Evolutionary conservation across 2,888 invertebrate species (phyloP), one percentile per base, ranked within the genome.

Genomic region (Perizoma flavofasciatum): DNA sequence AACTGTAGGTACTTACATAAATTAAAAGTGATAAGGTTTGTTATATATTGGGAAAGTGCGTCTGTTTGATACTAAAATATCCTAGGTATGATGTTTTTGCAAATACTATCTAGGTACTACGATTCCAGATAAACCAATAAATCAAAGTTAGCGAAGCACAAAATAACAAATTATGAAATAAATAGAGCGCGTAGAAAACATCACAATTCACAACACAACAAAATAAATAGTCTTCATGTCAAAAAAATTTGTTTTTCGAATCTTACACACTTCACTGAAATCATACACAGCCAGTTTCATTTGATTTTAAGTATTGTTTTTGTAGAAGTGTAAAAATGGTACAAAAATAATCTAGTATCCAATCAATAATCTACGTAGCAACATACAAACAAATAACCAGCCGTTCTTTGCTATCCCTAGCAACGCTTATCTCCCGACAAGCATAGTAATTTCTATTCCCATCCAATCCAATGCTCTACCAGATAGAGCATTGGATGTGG

Each of bases 371-470:
- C 37, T 37, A 7, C 7, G 37, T 37, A 37, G 77, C 79, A 75
- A 87, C 87, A 65, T 51, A 47, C 79, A 87, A 87, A 86, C 85
- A 87, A 88, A 85, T 79, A 79, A 78, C 80, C 79, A 66, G 77
- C 76, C 57, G 50, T 60, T 67, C 65, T 61, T n/a, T 55, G 68
- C 71, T 75, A 67, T 3, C 22, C 22, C 3, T 22, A 22, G 22
- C 22, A 22, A 22, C 3, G 22, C 22, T 22, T 22, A 3, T 22
- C 1, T 22, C 3, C 22, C 22, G 22, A 22, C 22, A 22, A 22
- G 22, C 22, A 22, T 22, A 22, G 22, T 22, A 22, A 22, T 22
- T 22, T 22, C 22, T 22, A 22, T 22, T 22, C 22, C 22, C 22
- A 22, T 22, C 22, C 22, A 22, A 7, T 7, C 39, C 7, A 9